Conservation (phyloP, 2,888 invertebrate species). For the Noctua janthe region DNA sequence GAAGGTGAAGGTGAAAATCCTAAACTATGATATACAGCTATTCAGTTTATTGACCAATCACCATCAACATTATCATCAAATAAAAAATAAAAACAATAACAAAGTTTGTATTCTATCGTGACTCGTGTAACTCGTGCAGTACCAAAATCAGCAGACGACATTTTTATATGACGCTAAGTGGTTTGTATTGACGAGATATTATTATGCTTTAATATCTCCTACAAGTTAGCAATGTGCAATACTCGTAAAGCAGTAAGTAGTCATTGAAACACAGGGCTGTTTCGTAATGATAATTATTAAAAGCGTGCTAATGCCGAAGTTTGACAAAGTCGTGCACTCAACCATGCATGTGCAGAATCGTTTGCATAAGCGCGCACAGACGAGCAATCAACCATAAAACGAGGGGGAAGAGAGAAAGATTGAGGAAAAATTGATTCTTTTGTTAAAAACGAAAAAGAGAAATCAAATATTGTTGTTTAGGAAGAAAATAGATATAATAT, state of each 20-base stretch:
- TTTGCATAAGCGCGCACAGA: slow-evolving; percentile 50
- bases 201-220: neutral
- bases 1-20: neutral
- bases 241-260: slow-evolving; percentile 31
- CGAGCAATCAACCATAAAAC: slow-evolving; percentile 63
- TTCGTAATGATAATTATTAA: slow-evolving; percentile 23
- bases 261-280: slow-evolving; percentile 5
- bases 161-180: slow-evolving; percentile 17
- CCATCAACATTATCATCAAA: no score
- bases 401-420: slow-evolving; percentile 73
- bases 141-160: neutral
- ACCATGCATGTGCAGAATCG: slow-evolving; percentile 40
- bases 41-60: neutral
- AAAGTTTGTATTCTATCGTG: neutral
- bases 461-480: neutral
- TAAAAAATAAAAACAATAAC: slow-evolving; percentile 2
- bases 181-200: slow-evolving; percentile 1
- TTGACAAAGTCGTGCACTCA: slow-evolving; percentile 25
- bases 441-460: slow-evolving; percentile 12
- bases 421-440: slow-evolving; percentile 75
- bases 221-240: slow-evolving; percentile 19
- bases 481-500: slow-evolving; percentile 11
- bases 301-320: slow-evolving; percentile 19
- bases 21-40: neutral
- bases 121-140: no score